phyloP scores from a whole-genome alignment of 2,113 vertebrate genomes.

The Pristiophorus japonicus region DNA sequence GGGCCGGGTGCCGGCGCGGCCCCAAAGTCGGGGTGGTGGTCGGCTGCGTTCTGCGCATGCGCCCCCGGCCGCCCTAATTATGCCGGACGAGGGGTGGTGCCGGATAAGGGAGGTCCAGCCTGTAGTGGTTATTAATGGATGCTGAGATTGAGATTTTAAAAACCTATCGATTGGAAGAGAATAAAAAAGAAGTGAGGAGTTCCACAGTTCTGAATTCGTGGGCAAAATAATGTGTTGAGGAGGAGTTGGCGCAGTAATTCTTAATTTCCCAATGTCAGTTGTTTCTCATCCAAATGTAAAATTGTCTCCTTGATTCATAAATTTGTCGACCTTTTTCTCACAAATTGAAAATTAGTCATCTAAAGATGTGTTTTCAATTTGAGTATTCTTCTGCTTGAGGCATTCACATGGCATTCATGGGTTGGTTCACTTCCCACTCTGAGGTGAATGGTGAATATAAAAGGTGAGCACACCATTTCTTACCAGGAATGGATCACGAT shows the following conservation, averaged over 20 bases:
- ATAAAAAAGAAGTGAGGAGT: not conserved
- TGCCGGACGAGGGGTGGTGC: no score
- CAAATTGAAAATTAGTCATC: not conserved
- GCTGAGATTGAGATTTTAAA: not conserved
- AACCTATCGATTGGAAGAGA: not conserved
- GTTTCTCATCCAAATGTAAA: not conserved
- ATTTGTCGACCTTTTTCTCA: no score
- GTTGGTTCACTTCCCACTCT: not conserved
- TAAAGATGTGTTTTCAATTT: conserved; percentile 7
- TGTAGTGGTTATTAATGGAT: not conserved
- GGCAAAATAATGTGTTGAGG: conserved; percentile 18
- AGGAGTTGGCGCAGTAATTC: not conserved
- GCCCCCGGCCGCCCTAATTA: no score
- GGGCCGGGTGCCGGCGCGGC: no score
- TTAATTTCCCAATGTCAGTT: not conserved
- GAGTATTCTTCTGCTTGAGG: not conserved
- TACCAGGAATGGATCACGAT: not conserved
- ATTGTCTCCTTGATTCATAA: not conserved
- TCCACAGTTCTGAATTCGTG: not conserved
- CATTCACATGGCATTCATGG: not conserved
- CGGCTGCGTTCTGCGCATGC: no score
- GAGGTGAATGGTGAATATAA: not conserved
- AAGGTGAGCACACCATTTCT: not conserved
- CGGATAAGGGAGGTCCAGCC: no score
- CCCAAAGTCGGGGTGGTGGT: no score